These are phyloP conservation scores for Callosobruchus maculatus DNA, from an alignment of 2,888 invertebrate genomes.

Conservation along the genomic window DNA sequence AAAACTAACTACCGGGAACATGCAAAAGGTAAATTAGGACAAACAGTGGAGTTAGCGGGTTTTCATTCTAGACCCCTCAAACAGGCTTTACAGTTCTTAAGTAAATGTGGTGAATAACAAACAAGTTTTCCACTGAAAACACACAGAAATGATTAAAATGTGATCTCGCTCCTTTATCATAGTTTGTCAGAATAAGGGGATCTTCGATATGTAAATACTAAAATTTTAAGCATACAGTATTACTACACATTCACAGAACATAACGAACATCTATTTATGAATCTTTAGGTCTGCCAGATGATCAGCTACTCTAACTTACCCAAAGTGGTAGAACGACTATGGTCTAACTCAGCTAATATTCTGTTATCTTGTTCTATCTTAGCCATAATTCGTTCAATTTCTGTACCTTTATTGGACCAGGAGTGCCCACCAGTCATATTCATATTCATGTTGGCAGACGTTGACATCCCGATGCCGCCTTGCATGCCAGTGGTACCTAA, in stretches of 20 bases:
- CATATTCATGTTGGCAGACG: slow-evolving; percentile 38
- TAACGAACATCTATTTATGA: slow-evolving; percentile 2
- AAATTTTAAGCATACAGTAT: not conserved
- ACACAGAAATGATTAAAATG: too few species aligned
- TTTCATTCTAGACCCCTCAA: too few species aligned
- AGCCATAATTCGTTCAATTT: slow-evolving; percentile 92
- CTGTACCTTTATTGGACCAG: slow-evolving; percentile 56
- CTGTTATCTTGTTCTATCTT: slow-evolving; percentile 90
- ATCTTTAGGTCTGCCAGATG: slow-evolving; percentile 1
- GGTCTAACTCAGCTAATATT: slow-evolving; percentile 86
- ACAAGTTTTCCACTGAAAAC: too few species aligned
- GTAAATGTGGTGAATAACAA: too few species aligned
- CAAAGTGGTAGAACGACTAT: slow-evolving; percentile 69
- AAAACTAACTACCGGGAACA: too few species aligned
- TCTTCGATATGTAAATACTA: not conserved
- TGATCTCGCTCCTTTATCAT: too few species aligned
- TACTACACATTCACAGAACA: not conserved
- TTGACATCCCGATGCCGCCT: slow-evolving; percentile 22
- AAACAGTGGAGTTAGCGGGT: too few species aligned
- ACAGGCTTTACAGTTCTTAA: too few species aligned
- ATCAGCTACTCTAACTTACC: slow-evolving; percentile 47
- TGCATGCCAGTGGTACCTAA: slow-evolving; percentile 27
- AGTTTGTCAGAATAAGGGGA: not conserved
- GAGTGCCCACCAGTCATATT: slow-evolving; percentile 46
- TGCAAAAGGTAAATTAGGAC: too few species aligned